Evolutionary conservation across 2,888 invertebrate genomes (phyloP).

Genomic region (Vanessa cardui): DNA sequence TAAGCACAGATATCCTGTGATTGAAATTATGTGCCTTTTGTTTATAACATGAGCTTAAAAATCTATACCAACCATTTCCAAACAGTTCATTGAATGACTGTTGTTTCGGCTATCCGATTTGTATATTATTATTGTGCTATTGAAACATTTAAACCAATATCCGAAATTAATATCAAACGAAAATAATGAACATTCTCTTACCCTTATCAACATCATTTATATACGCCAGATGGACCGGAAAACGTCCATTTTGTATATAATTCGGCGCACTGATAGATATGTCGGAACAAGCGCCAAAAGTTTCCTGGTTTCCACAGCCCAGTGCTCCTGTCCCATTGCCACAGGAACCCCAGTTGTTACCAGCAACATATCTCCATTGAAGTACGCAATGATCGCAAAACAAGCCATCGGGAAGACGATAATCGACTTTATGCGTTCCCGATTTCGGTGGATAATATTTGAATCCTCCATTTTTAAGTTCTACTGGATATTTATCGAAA

Average conservation of each 20-base stretch:
- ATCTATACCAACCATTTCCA: too few relatives aligned
- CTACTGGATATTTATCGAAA: constrained; percentile 86
- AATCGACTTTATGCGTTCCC: constrained; percentile 86
- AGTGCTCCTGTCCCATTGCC: constrained; percentile 87
- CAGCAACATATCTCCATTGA: constrained; percentile 93
- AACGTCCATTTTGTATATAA: constrained; percentile 49
- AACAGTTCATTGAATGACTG: too few relatives aligned
- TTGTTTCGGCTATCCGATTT: too few relatives aligned
- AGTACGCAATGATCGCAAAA: constrained; percentile 91
- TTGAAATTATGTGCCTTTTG: too few relatives aligned
- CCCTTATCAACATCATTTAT: constrained; percentile 28
- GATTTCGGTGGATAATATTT: constrained; percentile 87
- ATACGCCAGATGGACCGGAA: constrained; percentile 34
- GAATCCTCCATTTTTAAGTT: constrained; percentile 77
- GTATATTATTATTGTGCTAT: too few relatives aligned
- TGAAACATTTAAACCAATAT: too few relatives aligned
- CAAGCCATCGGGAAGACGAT: constrained; percentile 83
- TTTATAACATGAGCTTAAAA: too few relatives aligned
- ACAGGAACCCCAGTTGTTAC: constrained; percentile 91
- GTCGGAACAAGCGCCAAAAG: constrained; percentile 92
- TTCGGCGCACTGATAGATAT: constrained; percentile 84
- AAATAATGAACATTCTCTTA: constrained; percentile 11
- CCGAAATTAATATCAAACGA: too few relatives aligned
- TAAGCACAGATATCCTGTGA: too few relatives aligned
- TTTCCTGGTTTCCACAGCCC: constrained; percentile 94